Base-by-base conservation (phyloP, 2,113 vertebrate species). In the Platanista minor region DNA sequence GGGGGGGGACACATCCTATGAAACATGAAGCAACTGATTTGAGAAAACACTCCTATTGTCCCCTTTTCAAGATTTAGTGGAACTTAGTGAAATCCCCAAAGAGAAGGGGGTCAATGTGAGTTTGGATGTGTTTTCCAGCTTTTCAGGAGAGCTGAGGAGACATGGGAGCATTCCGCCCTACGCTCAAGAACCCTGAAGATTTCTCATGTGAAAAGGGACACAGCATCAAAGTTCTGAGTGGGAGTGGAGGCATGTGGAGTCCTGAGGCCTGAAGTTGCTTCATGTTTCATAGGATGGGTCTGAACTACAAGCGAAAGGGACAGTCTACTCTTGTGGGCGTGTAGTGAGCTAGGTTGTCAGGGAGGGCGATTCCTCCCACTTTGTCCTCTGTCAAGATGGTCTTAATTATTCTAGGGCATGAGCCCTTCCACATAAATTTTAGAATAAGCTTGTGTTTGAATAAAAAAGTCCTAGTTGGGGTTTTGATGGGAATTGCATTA, bases 141-240 rank as follows among this genome's bases (percentile, higher is more conserved):
- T 57, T 29, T 57, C 49, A 25, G 77, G 33, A 25, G 77, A 25
- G 77, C 7, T 2, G 49, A 57, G 49, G 49, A 25, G 33, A 80
- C 17, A 2, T 2, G 1, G 41, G 33, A 25, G 12, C 21, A 8
- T 36, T 57, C 33, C 25, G 6, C 33, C 7, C 33, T 8, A 12
- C 15, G 74, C 49, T 57, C 33, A 3, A 43, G 3, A 13, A 33
- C 31, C 64, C 64, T 17, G 64, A 15, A 25, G 31, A 8, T 13
- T 18, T 66, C 64, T n/a, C 33, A 20, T 0, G 7, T 33, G 21
- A n/a, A 54, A 23, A n/a, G 77, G 18, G 8, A 11, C 33, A 14
- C 49, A 8, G 49, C 33, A 2, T 0, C 13, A 20, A 36, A n/a
- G 33, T 49, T 36, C 11, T 14, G 49, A 29, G 20, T 11, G 2